Conservation (phyloP, 2,113 vertebrate genomes). For the Megaceryle maxima region DNA sequence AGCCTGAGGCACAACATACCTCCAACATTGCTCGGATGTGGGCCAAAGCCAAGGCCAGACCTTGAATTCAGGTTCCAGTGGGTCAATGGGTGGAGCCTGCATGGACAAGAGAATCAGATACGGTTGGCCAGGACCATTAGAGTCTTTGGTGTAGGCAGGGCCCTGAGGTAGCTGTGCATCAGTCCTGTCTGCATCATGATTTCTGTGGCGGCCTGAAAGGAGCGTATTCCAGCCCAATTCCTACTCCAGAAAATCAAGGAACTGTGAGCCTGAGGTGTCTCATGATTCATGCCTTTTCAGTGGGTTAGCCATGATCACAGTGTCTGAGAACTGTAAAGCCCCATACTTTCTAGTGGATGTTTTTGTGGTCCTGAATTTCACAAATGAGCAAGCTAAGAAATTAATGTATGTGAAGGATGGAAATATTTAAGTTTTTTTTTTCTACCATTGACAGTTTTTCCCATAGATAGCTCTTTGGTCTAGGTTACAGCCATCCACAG, state of each 20-base stretch:
- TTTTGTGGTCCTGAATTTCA: not conserved
- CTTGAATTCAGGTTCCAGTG: not conserved
- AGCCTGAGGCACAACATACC: not conserved
- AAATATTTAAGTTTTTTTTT: not conserved
- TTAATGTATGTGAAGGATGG: not conserved
- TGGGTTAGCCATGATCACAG: not conserved
- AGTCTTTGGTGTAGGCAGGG: not conserved
- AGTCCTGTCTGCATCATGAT: not conserved
- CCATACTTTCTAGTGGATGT: not conserved
- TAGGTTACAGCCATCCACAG: not conserved
- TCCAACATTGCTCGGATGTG: not conserved
- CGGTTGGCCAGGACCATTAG: not conserved
- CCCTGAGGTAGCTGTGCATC: not conserved
- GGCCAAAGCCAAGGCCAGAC: not conserved
- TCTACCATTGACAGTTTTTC: not conserved
- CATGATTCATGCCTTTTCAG: not conserved
- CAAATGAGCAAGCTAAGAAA: not conserved
- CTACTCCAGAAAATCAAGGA: not conserved
- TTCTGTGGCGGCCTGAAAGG: not conserved
- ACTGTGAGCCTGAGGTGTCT: not conserved
- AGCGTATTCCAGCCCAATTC: not conserved
- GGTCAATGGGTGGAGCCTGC: fast-evolving
- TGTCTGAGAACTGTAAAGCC: not conserved
- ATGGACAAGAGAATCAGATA: not conserved
- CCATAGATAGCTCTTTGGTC: not conserved